phyloP scores from a whole-genome alignment of 1,140 invertebrate species.

The Atta colombica region DNA sequence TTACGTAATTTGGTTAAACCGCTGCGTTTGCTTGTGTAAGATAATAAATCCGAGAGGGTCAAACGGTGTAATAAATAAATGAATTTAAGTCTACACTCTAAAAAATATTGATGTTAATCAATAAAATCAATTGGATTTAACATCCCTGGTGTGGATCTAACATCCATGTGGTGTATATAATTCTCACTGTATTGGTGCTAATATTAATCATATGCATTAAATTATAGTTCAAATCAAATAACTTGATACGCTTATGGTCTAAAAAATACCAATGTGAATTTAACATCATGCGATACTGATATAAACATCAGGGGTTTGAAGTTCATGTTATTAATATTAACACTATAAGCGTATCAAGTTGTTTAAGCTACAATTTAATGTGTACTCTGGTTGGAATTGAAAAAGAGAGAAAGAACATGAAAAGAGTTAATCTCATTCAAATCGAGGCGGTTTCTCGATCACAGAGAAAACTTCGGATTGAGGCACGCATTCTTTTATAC shows the following conservation, averaged over 20 bases:
- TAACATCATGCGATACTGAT: too few species aligned
- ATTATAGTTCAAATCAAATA: too few species aligned
- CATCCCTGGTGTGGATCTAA: too few species aligned
- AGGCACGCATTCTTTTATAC: constrained; percentile 8
- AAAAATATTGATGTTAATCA: too few species aligned
- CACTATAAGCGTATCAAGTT: not conserved
- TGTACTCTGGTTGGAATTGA: not conserved
- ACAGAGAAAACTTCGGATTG: constrained; percentile 34
- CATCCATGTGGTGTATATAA: too few species aligned
- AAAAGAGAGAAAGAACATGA: not conserved
- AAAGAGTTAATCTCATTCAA: constrained; percentile 29
- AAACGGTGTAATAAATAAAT: not conserved
- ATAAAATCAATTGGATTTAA: too few species aligned
- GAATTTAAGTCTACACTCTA: not conserved
- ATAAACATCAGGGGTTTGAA: too few species aligned
- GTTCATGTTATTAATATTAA: too few species aligned
- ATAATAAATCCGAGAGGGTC: constrained; percentile 12
- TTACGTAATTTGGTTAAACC: constrained; percentile 42
- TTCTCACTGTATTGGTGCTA: too few species aligned
- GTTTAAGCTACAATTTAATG: not conserved
- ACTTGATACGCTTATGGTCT: too few species aligned
- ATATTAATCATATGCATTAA: too few species aligned
- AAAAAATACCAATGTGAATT: too few species aligned
- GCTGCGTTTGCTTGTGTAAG: constrained; percentile 10
- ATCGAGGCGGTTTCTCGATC: constrained; percentile 7